These are phyloP conservation scores for Tauraco hartlaubi DNA, from an alignment of 2,797 vertebrate genomes.

Conservation along the genomic window DNA sequence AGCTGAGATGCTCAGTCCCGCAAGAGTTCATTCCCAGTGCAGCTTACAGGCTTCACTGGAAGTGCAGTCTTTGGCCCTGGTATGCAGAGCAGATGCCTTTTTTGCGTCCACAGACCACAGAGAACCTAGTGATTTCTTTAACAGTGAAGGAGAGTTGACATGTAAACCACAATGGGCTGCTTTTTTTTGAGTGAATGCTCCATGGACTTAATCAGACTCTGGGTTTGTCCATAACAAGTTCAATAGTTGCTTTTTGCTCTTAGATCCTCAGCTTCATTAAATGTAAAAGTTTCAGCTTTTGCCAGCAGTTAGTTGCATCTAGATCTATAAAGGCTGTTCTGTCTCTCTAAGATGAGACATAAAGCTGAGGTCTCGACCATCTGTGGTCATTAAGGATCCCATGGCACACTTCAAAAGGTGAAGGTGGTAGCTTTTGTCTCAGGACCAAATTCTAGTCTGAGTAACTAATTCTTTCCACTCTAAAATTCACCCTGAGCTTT, in stretches of 20 bases:
- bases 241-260: conserved; percentile 73
- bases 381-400: conserved; percentile 76
- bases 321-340: conserved; percentile 74
- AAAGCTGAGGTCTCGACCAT: conserved; percentile 49
- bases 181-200: conserved; percentile 66
- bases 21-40: neutral
- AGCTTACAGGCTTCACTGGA: neutral
- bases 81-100: neutral
- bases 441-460: neutral
- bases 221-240: conserved; percentile 78
- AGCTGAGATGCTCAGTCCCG: conserved; percentile 26
- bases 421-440: conserved; percentile 3
- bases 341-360: conserved; percentile 67
- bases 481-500: conserved; percentile 19
- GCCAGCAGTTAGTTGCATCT: conserved; percentile 59
- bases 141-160: conserved; percentile 57
- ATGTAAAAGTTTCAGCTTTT: conserved; percentile 74
- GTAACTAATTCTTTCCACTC: conserved; percentile 15
- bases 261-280: conserved; percentile 76
- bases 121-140: conserved; percentile 61
- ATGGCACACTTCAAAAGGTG: conserved; percentile 40
- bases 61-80: neutral
- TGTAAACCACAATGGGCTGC: conserved; percentile 44
- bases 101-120: neutral
- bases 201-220: conserved; percentile 77